Evolutionary conservation across 1,140 invertebrate species (phyloP).

Genomic region (Dendroctonus valens): DNA sequence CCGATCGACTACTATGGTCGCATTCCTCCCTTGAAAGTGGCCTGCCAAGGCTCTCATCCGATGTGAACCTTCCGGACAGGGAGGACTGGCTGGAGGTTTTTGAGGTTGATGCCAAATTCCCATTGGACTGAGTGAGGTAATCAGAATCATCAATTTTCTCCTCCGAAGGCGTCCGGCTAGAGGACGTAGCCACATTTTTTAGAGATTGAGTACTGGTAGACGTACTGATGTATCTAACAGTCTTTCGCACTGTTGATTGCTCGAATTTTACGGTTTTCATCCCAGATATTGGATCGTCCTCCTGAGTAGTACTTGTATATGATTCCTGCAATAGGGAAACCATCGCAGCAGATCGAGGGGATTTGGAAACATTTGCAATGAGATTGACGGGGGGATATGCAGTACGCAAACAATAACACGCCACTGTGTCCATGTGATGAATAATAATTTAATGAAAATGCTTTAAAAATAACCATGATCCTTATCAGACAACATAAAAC

Average conservation of each 20-base stretch:
- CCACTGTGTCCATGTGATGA: too few species aligned
- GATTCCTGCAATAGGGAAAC: constrained; percentile 53
- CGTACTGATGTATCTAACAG: constrained; percentile 51
- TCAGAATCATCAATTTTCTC: constrained; percentile 59
- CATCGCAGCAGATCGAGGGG: not conserved
- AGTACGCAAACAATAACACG: too few species aligned
- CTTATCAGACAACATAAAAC: too few species aligned
- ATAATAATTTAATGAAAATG: too few species aligned
- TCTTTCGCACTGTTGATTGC: constrained; percentile 62
- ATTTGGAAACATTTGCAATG: constrained; percentile 8
- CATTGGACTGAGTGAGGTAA: constrained; percentile 57
- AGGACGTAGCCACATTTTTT: constrained; percentile 17
- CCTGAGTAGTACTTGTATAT: constrained; percentile 59
- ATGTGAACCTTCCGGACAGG: constrained; percentile 55
- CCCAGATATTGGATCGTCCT: constrained; percentile 61
- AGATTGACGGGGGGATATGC: not conserved
- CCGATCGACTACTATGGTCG: constrained; percentile 43
- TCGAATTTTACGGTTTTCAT: constrained; percentile 66
- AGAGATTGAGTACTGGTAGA: constrained; percentile 33
- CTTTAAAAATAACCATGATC: too few species aligned
- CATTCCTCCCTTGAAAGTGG: constrained; percentile 44
- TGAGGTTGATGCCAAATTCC: constrained; percentile 54
- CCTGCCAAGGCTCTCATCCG: constrained; percentile 56
- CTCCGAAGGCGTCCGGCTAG: constrained; percentile 58
- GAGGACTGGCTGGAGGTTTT: constrained; percentile 51